Conservation (phyloP, 2,113 vertebrate species). For the Planiliza haematocheilus region DNA sequence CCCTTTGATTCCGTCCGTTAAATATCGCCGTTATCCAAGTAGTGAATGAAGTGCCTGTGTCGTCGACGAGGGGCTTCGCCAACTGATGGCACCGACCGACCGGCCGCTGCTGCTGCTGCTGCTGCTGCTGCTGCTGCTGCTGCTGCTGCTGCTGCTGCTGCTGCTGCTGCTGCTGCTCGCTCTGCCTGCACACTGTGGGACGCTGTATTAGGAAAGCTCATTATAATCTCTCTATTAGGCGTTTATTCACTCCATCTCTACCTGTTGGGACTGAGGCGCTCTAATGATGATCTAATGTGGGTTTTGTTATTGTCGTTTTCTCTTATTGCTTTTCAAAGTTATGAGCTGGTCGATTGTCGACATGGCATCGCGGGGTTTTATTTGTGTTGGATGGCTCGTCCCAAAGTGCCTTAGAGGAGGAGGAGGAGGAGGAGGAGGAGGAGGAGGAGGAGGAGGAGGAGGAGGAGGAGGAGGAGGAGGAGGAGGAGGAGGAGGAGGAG, state of each 20-base stretch:
- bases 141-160: background rate
- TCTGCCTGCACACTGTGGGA: background rate
- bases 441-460: too few relatives aligned
- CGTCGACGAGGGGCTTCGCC: background rate
- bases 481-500: too few relatives aligned
- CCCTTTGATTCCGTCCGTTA: constrained; percentile 22
- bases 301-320: constrained; percentile 37
- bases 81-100: constrained; percentile 11
- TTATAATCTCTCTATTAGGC: constrained; percentile 29
- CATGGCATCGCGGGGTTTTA: too few relatives aligned
- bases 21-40: constrained; percentile 27
- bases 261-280: constrained; percentile 35
- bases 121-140: background rate
- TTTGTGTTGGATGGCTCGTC: too few relatives aligned
- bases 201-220: constrained; percentile 6
- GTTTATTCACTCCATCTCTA: constrained; percentile 20
- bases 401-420: too few relatives aligned
- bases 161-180: background rate
- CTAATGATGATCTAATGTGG: constrained; percentile 9
- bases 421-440: too few relatives aligned
- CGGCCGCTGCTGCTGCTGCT: background rate
- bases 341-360: background rate
- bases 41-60: constrained; percentile 65
- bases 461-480: too few relatives aligned
- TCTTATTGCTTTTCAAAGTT: constrained; percentile 44